Evolutionary conservation across 2,113 vertebrate species (phyloP), one percentile per base, ranked within the genome.

Genomic region (Meriones unguiculatus): DNA sequence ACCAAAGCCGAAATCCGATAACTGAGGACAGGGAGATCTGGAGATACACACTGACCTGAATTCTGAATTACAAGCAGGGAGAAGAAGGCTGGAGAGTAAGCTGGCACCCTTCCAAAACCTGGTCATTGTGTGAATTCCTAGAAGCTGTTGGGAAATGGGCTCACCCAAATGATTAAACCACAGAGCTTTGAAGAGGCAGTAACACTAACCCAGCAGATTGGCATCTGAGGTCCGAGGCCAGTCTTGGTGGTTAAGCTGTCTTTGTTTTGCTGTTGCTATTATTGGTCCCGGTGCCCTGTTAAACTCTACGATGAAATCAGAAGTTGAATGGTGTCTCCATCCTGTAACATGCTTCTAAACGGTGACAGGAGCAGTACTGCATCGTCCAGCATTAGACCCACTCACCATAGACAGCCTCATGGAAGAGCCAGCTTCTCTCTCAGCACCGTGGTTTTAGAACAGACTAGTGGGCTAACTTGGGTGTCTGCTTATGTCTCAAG

Each of bases 71-170:
- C 62, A 54, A 70, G 18, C 4, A 3, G n/a, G 90, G 90, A 67
- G 78, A 78, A 95, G 65, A 91, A 94, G 96, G 96, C 90, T 1
- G 4, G 57, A 73, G 41, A 89, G 90, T 24, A 82, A 46, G 46
- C 50, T 97, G 97, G 97, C 12, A 5, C 5, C 2, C 35, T 59
- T 35, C 75, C 96, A 91, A 96, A 77, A 95, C 78, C 69, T 96
- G 95, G 69, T 97, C 90, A 94, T 96, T 97, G 95, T 95, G 89
- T 70, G 89, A 92, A 72, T 97, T 98, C 96, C 97, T 97, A 82
- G 98, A 98, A 98, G 97, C 94, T 13, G 46, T 76, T 38, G 90
- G 84, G 69, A 97, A 96, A 81, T 1, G 69, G 59, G 69, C 46
- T 22, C 90, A 46, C 65, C 77, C 59, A 85, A 35, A 67, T 28